phyloP scores from a whole-genome alignment of 1,140 invertebrate genomes.

The Alviniconcha marisindica region DNA sequence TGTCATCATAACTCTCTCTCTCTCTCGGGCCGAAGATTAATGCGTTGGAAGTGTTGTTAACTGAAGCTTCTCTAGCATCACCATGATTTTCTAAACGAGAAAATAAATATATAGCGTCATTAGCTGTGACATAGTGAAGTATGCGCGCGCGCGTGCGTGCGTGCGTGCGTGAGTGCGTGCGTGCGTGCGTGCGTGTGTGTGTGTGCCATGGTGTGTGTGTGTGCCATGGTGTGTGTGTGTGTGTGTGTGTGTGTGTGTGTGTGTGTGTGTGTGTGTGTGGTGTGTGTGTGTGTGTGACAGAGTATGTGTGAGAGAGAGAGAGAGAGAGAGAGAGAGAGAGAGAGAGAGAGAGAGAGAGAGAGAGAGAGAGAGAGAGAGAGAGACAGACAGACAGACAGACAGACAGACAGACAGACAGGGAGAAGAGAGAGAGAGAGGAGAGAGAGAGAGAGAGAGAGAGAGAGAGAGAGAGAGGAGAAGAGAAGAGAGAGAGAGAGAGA shows the following conservation, averaged over 20 bases:
- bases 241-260: not conserved
- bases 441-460: not conserved
- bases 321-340: not conserved
- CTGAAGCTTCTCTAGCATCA: too few relatives aligned
- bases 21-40: too few relatives aligned
- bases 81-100: too few relatives aligned
- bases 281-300: not conserved
- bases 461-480: not conserved
- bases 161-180: not conserved
- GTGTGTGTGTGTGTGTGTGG: not conserved
- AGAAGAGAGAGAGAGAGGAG: not conserved
- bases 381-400: not conserved
- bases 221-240: not conserved
- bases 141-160: not conserved
- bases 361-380: not conserved
- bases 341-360: slow-evolving; percentile 16
- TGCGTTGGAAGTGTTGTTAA: too few relatives aligned
- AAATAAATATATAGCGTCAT: too few relatives aligned
- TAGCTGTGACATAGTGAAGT: not conserved
- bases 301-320: not conserved
- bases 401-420: not conserved
- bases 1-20: too few relatives aligned
- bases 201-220: not conserved
- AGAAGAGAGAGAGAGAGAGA: slow-evolving; percentile 3
- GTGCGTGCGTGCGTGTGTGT: not conserved